phyloP scores from a whole-genome alignment of 2,113 vertebrate genomes.

The Apus apus region DNA sequence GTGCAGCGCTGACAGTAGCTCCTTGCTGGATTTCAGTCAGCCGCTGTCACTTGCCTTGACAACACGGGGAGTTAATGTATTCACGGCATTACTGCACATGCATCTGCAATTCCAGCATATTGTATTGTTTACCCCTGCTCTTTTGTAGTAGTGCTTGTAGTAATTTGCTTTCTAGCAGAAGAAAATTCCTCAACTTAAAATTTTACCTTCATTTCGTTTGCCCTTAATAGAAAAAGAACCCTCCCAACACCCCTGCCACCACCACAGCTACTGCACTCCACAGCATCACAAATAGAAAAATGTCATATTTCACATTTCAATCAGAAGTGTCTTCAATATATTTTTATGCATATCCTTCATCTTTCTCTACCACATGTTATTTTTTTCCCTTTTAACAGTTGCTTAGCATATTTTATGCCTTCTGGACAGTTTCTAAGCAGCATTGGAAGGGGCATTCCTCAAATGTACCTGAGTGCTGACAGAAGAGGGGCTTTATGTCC shows the following conservation, averaged over 20 bases:
- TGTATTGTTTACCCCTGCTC: slow-evolving; percentile 77
- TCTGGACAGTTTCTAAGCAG: slow-evolving; percentile 2
- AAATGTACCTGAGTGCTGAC: not conserved
- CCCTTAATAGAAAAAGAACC: slow-evolving; percentile 57
- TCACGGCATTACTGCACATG: slow-evolving; percentile 69
- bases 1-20: slow-evolving; percentile 68
- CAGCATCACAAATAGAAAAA: slow-evolving; percentile 60
- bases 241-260: slow-evolving; percentile 28
- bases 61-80: slow-evolving; percentile 75
- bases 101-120: slow-evolving; percentile 73
- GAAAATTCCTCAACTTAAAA: slow-evolving; percentile 75
- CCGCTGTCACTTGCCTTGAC: slow-evolving; percentile 79
- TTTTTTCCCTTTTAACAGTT: not conserved
- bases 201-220: slow-evolving; percentile 71
- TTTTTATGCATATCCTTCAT: slow-evolving; percentile 61
- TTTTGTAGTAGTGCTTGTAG: slow-evolving; percentile 70
- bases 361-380: slow-evolving; percentile 29
- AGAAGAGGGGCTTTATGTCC: not conserved
- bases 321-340: slow-evolving; percentile 58
- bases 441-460: not conserved
- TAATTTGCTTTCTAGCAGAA: slow-evolving; percentile 78
- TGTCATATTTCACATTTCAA: slow-evolving; percentile 67
- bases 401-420: slow-evolving; percentile 25
- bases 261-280: not conserved
- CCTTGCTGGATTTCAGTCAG: slow-evolving; percentile 77